Conservation (phyloP, 1,140 invertebrate genomes). For the Pogonognathellus flavescens region DNA sequence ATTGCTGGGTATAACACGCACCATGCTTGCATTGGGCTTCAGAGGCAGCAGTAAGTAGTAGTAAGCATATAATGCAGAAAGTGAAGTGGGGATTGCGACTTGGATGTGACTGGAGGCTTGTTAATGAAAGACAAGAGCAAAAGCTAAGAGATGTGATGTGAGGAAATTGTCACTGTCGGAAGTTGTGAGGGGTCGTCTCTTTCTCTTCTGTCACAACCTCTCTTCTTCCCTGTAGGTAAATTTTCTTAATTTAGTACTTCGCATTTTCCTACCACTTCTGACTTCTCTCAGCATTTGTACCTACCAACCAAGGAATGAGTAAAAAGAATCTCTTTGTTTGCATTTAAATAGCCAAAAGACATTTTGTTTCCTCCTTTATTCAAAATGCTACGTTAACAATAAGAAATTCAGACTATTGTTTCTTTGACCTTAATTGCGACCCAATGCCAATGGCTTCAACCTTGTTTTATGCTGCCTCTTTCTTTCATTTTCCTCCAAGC, state of each 20-base stretch:
- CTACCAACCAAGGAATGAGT: constrained; percentile 23
- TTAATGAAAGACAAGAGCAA: constrained; percentile 36
- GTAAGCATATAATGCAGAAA: neutral
- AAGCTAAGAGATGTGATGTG: constrained; percentile 43
- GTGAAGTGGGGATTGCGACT: neutral
- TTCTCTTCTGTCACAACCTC: neutral
- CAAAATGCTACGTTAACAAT: neutral
- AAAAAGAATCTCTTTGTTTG: constrained; percentile 24
- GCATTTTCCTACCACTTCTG: neutral
- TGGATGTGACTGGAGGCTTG: constrained; percentile 17
- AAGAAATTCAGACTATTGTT: no score
- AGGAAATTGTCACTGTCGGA: constrained; percentile 47
- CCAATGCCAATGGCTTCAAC: no score
- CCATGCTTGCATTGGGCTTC: neutral
- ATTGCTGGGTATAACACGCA: neutral
- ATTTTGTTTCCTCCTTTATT: neutral
- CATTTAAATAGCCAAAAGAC: constrained; percentile 32
- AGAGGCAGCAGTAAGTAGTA: neutral
- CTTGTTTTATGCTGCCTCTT: no score
- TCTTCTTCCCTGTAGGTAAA: constrained; percentile 23
- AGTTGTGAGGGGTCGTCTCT: constrained; percentile 28
- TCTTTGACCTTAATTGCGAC: no score
- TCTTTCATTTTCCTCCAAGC: no score
- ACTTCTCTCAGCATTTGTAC: neutral
- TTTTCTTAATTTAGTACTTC: constrained; percentile 45